These are phyloP conservation scores for Thermophis baileyi DNA, from an alignment of 2,113 vertebrate genomes.

Conservation along the genomic window DNA sequence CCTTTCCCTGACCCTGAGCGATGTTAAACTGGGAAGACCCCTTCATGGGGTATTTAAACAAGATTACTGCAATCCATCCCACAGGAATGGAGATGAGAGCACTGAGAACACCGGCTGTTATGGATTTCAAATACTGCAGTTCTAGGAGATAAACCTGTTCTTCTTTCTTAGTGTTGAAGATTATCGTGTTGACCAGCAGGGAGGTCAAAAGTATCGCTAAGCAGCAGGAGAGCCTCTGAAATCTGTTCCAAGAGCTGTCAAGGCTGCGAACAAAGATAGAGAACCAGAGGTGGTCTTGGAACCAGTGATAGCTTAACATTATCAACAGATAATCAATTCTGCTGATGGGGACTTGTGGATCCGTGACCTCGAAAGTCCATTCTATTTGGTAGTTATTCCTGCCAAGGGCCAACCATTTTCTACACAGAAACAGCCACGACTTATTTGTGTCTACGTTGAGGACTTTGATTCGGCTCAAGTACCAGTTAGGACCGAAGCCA, in stretches of 20 bases:
- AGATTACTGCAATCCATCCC: constrained; percentile 44
- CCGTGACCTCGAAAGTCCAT: constrained; percentile 41
- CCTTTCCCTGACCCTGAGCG: background rate
- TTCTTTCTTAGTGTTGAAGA: constrained; percentile 49
- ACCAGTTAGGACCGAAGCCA: constrained; percentile 59
- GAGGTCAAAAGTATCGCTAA: constrained; percentile 59
- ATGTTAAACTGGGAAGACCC: background rate
- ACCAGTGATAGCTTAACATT: constrained; percentile 13
- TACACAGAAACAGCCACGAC: constrained; percentile 71
- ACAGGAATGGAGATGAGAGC: constrained; percentile 56
- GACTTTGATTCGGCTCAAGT: constrained; percentile 68
- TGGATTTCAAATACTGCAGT: background rate
- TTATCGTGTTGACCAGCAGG: constrained; percentile 64
- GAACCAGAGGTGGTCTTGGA: constrained; percentile 57
- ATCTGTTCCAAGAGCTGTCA: constrained; percentile 35
- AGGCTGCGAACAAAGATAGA: constrained; percentile 48
- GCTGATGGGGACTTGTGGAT: constrained; percentile 21
- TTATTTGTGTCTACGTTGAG: constrained; percentile 50
- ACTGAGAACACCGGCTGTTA: constrained; percentile 62
- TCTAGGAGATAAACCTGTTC: rapidly evolving
- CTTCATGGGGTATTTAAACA: constrained; percentile 61
- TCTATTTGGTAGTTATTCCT: background rate
- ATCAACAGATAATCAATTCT: constrained; percentile 63
- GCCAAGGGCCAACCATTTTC: constrained; percentile 61
- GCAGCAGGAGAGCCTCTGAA: constrained; percentile 67